A percentile compares a stretch with the other conserved stretches of the same genome.
phyloP scores from a whole-genome alignment of 2,888 invertebrate genomes.

The Drosophila anceps region DNA sequence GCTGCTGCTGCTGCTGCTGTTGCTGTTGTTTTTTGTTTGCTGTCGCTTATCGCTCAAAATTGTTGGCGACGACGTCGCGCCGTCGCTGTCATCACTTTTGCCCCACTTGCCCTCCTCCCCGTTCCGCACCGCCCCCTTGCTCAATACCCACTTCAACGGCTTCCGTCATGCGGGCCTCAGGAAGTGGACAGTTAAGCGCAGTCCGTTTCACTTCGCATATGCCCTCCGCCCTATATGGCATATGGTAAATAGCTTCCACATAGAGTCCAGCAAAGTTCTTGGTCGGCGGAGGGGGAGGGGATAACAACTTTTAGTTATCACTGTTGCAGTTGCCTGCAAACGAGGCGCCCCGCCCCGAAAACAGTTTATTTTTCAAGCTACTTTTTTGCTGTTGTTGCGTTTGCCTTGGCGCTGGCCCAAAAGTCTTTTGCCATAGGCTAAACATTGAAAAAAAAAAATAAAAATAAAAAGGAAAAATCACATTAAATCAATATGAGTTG shows the following conservation, averaged over 20 bases:
- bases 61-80: conserved; percentile 38
- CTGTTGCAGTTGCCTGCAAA: conserved; percentile 6
- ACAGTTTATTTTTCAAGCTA: conserved; percentile 8
- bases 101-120: conserved; percentile 10
- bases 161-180: conserved; percentile 78
- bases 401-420: conserved; percentile 23
- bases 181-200: conserved; percentile 79
- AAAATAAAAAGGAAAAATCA: conserved; percentile 3
- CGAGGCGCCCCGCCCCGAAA: conserved; percentile 23
- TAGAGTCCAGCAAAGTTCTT: no score
- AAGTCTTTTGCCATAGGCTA: conserved; percentile 5
- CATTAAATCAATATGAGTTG: conserved; percentile 21
- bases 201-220: conserved; percentile 7
- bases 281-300: not conserved
- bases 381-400: not conserved
- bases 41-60: conserved; percentile 52
- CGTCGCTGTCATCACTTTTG: conserved; percentile 38
- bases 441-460: no score
- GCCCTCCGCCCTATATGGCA: conserved; percentile 11
- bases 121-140: conserved; percentile 1
- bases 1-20: conserved; percentile 3
- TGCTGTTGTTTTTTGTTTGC: conserved; percentile 7
- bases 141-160: conserved; percentile 38
- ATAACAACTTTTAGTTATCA: conserved; percentile 2
- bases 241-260: conserved; percentile 17